Evolutionary conservation across 1,140 invertebrate species (phyloP).

Genomic region (Nasonia giraulti): DNA sequence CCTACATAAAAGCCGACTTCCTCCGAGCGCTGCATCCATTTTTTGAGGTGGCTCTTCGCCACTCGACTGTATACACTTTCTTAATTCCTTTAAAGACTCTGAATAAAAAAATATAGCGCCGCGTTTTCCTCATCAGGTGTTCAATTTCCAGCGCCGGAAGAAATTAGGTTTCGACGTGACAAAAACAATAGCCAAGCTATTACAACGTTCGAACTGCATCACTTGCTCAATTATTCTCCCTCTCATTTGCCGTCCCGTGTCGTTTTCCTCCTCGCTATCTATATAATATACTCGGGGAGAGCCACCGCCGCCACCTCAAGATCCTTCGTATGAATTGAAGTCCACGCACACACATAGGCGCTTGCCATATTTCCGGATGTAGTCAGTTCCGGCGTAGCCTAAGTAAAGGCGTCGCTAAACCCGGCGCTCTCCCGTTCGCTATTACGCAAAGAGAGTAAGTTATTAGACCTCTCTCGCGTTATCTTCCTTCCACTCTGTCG

Average conservation of each 20-base stretch:
- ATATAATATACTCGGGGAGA: neutral
- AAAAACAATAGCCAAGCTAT: neutral
- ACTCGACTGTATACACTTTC: neutral
- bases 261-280: neutral
- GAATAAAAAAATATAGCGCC: neutral
- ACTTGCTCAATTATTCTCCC: neutral
- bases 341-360: neutral
- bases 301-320: neutral
- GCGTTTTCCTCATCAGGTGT: too few relatives aligned
- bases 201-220: neutral
- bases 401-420: neutral
- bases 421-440: constrained; percentile 18
- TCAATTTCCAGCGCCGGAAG: too few relatives aligned
- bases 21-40: neutral
- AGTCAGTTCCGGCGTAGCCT: neutral
- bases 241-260: neutral
- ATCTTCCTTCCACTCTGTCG: too few relatives aligned
- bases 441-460: constrained; percentile 25
- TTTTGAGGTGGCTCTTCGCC: neutral
- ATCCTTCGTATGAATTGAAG: neutral
- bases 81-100: neutral
- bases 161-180: neutral
- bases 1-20: neutral
- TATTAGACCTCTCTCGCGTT: constrained; percentile 3
- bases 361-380: neutral